Base-by-base conservation (phyloP, 2,113 vertebrate species). In the Passer domesticus region DNA sequence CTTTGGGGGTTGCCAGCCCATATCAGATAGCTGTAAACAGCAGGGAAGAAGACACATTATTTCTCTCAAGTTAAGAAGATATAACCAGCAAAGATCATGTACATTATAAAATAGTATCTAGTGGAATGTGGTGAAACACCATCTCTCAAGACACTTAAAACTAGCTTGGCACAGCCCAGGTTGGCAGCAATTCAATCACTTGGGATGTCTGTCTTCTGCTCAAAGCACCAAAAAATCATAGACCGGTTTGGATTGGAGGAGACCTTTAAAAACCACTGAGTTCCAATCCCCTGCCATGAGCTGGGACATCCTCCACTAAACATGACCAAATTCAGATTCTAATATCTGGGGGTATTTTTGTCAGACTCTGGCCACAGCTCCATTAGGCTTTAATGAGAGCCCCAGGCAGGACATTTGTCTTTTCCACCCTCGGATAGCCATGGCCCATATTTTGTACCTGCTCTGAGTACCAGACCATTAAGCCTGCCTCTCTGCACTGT, bases 21-120 rank as follows among this genome's bases (percentile, higher is more conserved):
- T 87, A 89, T 46, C 86, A 86, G 93, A 87, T 78, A 81, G 90
- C 60, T 78, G 41, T 90, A 92, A 94, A 95, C 83, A 92, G 76
- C 56, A 78, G n/a, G 47, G 68, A 78, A 95, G 94, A 67, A 86
- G 75, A 74, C 56, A 58, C 79, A 46, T 93, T 78, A 74, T 83
- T 95, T 96, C 92, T 90, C 56, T 77, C 6, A 1, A 91, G 62
- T 89, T 86, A 81, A 89, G 80, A 70, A 68, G 75, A 11, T 89
- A 69, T 25, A 82, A 69, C 41, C 50, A 87, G 49, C 60, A 87
- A 83, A 93, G 88, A 75, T 92, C 73, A 81, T 11, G 46, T 75
- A 72, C 2, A 6, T 77, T 89, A 47, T 88, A 90, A 93, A 92
- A 86, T 41, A 89, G 41, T 37, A 81, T 67, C 60, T 33, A 31